Percentiles rank a stretch among this genome's conserved stretches.
Conservation (phyloP, 2,888 invertebrate genomes). For the Drosophila basisetae region DNA sequence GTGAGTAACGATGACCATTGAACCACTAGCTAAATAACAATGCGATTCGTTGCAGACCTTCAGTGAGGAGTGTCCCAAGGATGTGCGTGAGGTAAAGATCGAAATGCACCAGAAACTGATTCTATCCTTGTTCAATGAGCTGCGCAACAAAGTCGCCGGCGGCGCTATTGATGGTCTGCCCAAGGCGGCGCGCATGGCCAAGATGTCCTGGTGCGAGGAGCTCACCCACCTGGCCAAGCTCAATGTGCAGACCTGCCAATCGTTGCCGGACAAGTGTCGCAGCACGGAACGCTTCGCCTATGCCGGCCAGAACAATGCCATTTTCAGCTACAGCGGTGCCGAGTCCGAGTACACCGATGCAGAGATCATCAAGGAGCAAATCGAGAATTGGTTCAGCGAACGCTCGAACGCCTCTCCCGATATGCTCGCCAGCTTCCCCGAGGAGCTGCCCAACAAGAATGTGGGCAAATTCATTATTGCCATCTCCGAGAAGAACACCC, state of each 20-base stretch:
- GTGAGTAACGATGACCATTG: conserved; percentile 25
- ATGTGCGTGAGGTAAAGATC: conserved; percentile 48
- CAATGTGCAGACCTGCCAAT: conserved; percentile 67
- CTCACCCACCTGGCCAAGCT: conserved; percentile 57
- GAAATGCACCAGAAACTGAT: conserved; percentile 56
- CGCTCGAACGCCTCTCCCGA: conserved; percentile 48
- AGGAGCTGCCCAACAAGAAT: conserved; percentile 51
- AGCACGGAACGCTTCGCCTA: conserved; percentile 66
- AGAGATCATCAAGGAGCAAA: conserved; percentile 68
- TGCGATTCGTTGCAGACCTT: conserved; percentile 42
- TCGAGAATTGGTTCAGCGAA: conserved; percentile 66
- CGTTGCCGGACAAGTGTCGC: conserved; percentile 63
- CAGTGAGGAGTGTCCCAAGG: conserved; percentile 53
- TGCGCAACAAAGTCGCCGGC: conserved; percentile 66
- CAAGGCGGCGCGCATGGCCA: conserved; percentile 69
- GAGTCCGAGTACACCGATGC: conserved; percentile 66
- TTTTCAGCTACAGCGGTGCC: conserved; percentile 66
- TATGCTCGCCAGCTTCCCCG: conserved; percentile 56
- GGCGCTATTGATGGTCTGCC: conserved; percentile 50
- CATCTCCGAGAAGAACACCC: conserved; percentile 61
- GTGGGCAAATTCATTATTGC: conserved; percentile 62
- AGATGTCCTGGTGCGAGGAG: conserved; percentile 71
- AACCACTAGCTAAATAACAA: neutral
- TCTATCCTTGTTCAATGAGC: conserved; percentile 56
- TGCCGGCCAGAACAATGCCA: conserved; percentile 67